phyloP scores from a whole-genome alignment of 2,888 invertebrate species.

The Hyposoter dolosus region DNA sequence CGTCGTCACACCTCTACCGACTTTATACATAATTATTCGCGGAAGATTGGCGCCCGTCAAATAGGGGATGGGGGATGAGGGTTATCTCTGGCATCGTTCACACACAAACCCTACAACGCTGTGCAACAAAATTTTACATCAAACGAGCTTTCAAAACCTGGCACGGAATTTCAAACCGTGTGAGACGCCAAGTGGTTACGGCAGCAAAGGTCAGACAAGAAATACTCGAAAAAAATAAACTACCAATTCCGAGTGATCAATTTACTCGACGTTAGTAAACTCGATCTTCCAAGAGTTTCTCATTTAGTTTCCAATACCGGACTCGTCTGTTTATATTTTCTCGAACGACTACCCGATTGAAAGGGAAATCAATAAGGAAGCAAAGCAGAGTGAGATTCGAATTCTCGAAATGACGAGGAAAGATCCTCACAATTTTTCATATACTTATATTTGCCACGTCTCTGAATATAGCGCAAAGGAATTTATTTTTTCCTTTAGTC shows the following conservation, averaged over 20 bases:
- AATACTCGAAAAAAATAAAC: not conserved
- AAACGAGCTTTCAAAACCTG: slow-evolving; percentile 45
- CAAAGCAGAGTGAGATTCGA: not conserved
- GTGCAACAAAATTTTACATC: slow-evolving; percentile 25
- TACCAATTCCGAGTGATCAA: slow-evolving; percentile 75
- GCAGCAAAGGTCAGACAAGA: not conserved
- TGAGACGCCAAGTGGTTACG: slow-evolving; percentile 73
- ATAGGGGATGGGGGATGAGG: slow-evolving; percentile 58
- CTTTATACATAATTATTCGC: slow-evolving; percentile 84
- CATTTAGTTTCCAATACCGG: slow-evolving; percentile 12
- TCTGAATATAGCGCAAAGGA: slow-evolving; percentile 2
- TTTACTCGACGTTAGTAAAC: slow-evolving; percentile 78
- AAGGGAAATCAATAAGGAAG: not conserved
- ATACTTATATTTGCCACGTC: not conserved
- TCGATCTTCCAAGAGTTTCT: slow-evolving; percentile 66
- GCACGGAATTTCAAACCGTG: slow-evolving; percentile 74
- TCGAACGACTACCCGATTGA: slow-evolving; percentile 27
- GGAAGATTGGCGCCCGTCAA: slow-evolving; percentile 79
- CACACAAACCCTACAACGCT: slow-evolving; percentile 9
- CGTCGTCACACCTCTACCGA: slow-evolving; percentile 73
- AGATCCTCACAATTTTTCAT: not conserved
- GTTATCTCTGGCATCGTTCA: slow-evolving; percentile 62
- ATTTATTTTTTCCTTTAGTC: slow-evolving; percentile 22
- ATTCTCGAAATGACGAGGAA: slow-evolving; percentile 8
- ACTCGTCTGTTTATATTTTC: slow-evolving; percentile 11